Evolutionary conservation across 2,888 invertebrate genomes (phyloP), one percentile per base, ranked within the genome.

Genomic region (Drosophila anomelani): DNA sequence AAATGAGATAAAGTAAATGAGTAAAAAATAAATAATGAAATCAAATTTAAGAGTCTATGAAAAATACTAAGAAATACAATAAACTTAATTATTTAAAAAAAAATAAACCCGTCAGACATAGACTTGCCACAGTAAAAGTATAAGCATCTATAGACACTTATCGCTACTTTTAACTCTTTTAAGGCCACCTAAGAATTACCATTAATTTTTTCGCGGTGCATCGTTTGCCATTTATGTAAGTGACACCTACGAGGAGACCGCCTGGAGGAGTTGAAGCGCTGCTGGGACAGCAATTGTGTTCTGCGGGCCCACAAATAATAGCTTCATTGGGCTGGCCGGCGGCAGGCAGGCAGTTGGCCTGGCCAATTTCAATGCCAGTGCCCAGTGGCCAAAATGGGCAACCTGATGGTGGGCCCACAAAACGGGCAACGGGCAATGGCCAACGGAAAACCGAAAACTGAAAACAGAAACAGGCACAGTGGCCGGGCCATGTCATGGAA

Each of bases 301-400:
- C 68, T 58, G 62, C 56, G 76, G 63, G 76, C 70, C 71, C 84
- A 79, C 81, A 89, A 82, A 85, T 90, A 88, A 88, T 88, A 82
- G 90, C 88, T 90, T 88, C 87, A 90, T 88, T 88, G 78, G 79
- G 68, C 71, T 51, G 47, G 69, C 55, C 55, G 46, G 51, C 58
- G 46, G 68, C 75, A 36, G 44, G 34, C 55, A 36, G 43, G 36
- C 55, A 36, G 38, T 54, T 46, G 47, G 51, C 49, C 49, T 51
- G 57, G 55, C 46, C 59, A 69, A 56, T 75, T 56, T 70, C 77
- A 57, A 46, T 59, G 76, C 62, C 75, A 69, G 47, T 51, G 51
- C 34, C 51, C 51, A 51, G 60, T 61, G 60, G 60, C 60, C 58
- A 61, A 57, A 61, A 58, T 61, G 60, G 60, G 60, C 51, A 51